Percentiles rank a stretch among this genome's conserved stretches.
phyloP scores from a whole-genome alignment of 1,140 invertebrate species.

The Brevipalpus yothersi region DNA sequence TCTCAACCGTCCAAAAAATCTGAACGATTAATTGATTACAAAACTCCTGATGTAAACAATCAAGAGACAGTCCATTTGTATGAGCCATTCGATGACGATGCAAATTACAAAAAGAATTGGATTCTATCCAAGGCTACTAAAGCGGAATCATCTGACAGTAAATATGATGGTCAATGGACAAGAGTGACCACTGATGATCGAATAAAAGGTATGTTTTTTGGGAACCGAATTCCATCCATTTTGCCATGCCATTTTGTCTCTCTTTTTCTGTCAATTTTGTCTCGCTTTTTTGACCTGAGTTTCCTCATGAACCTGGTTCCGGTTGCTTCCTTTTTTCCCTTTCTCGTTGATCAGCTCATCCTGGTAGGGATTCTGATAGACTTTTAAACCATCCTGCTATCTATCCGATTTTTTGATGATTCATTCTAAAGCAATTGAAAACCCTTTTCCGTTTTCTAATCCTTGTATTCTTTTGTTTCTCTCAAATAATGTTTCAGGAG shows the following conservation, averaged over 20 bases:
- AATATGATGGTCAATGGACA: conserved; percentile 11
- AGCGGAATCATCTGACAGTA: conserved; percentile 5
- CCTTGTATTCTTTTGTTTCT: too few relatives aligned
- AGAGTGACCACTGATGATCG: not conserved
- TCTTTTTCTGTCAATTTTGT: not conserved
- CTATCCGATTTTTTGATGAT: too few relatives aligned
- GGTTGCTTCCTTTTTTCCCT: too few relatives aligned
- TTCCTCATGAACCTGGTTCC: too few relatives aligned
- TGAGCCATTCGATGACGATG: conserved; percentile 8
- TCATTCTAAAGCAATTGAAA: too few relatives aligned
- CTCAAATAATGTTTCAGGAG: not conserved
- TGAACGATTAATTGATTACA: not conserved
- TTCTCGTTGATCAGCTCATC: too few relatives aligned
- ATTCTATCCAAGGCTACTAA: conserved; percentile 6
- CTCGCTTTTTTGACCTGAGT: too few relatives aligned
- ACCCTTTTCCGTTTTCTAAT: too few relatives aligned
- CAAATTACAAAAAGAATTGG: conserved; percentile 1
- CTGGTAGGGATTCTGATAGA: too few relatives aligned
- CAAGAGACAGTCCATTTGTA: conserved; percentile 6
- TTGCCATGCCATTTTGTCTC: not conserved
- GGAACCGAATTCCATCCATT: not conserved
- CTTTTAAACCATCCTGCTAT: too few relatives aligned
- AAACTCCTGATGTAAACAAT: not conserved
- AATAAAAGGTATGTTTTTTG: conserved; percentile 4
- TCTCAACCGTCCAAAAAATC: too few relatives aligned